Evolutionary conservation across 92 coral and sea anemone genomes (phyloP).

Genomic region (Zoanthus gigantus): DNA sequence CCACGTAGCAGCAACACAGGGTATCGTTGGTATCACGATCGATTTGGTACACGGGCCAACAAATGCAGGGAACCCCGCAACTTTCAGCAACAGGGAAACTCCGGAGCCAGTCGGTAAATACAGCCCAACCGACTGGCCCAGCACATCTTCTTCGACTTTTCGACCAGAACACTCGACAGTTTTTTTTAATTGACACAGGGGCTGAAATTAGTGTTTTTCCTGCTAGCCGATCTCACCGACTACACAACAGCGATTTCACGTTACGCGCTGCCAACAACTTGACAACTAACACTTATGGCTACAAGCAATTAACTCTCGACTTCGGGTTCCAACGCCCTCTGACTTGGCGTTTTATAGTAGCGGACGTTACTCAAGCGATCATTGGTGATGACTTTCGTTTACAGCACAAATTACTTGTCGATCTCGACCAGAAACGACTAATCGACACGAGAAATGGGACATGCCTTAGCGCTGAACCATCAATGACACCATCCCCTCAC

Average conservation of each 20-base stretch:
- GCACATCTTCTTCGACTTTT: no score
- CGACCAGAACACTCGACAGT: slow-evolving; percentile 54
- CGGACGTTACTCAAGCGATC: slow-evolving; percentile 56
- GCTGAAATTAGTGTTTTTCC: no score
- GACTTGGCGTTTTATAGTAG: no score
- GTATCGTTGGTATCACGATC: no score
- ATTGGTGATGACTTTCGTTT: slow-evolving; percentile 55
- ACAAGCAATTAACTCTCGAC: slow-evolving; percentile 37
- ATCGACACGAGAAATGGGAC: slow-evolving; percentile 44
- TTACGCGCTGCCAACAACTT: slow-evolving; percentile 65
- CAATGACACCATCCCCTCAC: slow-evolving; percentile 22
- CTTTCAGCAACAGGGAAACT: no score
- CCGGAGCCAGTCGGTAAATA: no score
- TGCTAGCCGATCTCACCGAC: no score
- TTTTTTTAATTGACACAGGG: slow-evolving; percentile 44
- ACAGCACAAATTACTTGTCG: slow-evolving; percentile 42
- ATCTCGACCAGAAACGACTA: no score
- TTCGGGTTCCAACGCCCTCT: slow-evolving; percentile 26
- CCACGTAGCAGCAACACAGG: neutral
- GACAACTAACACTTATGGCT: no score
- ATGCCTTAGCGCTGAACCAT: slow-evolving; percentile 36
- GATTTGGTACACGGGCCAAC: neutral
- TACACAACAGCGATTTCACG: slow-evolving; percentile 40
- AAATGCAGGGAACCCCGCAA: no score
- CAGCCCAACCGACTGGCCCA: slow-evolving; percentile 58